These are phyloP conservation scores for Galeopterus variegatus DNA, from an alignment of 2,113 vertebrate genomes.

Conservation along the genomic window DNA sequence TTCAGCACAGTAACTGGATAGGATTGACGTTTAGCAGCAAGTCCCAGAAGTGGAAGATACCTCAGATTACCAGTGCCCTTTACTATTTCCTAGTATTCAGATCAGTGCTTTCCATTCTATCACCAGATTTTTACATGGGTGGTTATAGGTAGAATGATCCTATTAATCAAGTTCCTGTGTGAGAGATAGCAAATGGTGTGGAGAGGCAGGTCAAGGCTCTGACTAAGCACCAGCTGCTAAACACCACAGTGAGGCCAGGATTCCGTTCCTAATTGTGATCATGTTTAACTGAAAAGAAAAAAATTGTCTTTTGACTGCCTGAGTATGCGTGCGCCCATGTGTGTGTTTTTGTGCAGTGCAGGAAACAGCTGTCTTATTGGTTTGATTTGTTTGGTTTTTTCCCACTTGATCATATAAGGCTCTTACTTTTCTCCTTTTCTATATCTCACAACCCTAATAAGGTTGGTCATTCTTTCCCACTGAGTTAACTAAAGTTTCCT, in stretches of 20 bases:
- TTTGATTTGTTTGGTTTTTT: neutral
- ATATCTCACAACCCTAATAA: slow-evolving; percentile 54
- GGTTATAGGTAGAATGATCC: slow-evolving; percentile 78
- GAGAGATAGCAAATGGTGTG: slow-evolving; percentile 77
- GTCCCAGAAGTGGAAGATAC: slow-evolving; percentile 90
- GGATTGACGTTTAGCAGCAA: slow-evolving; percentile 87
- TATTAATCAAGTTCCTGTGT: slow-evolving; percentile 51
- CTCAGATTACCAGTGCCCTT: slow-evolving; percentile 90
- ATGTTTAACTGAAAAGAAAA: slow-evolving; percentile 78
- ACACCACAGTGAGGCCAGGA: slow-evolving; percentile 83
- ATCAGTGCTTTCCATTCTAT: slow-evolving; percentile 87
- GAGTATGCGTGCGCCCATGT: slow-evolving; percentile 70
- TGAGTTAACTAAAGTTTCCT: slow-evolving; percentile 78
- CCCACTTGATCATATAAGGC: neutral
- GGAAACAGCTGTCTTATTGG: slow-evolving; percentile 81
- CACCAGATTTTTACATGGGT: slow-evolving; percentile 84
- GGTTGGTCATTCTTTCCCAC: slow-evolving; percentile 77
- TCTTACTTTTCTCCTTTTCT: slow-evolving; percentile 26
- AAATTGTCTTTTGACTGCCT: slow-evolving; percentile 82
- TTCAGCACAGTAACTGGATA: slow-evolving; percentile 89
- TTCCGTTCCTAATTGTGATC: slow-evolving; percentile 85
- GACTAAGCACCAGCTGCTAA: slow-evolving; percentile 78
- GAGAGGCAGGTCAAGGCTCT: slow-evolving; percentile 79
- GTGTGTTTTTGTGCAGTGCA: slow-evolving; percentile 79
- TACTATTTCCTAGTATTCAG: slow-evolving; percentile 87